These are phyloP conservation scores for Lepidothrix coronata DNA, from an alignment of 2,113 vertebrate species.

Conservation along the genomic window DNA sequence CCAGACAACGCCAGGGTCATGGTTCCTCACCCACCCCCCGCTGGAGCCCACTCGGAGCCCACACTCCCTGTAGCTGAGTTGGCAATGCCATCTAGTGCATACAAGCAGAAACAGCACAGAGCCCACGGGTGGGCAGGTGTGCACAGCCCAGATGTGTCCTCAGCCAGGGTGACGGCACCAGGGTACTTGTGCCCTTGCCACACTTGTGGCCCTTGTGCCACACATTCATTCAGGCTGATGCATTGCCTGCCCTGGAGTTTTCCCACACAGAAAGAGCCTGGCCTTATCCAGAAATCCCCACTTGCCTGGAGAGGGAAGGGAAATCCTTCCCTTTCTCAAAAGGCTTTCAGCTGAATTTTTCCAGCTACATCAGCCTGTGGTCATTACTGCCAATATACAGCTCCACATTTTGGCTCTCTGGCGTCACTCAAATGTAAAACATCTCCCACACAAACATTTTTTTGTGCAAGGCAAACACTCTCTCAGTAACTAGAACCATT, in stretches of 20 bases:
- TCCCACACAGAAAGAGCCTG: not conserved
- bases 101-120: conserved; percentile 61
- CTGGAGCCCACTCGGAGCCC: not conserved
- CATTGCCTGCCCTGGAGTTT: not conserved
- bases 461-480: not conserved
- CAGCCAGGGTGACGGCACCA: not conserved
- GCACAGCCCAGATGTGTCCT: not conserved
- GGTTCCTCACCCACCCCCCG: not conserved
- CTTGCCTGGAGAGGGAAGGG: not conserved
- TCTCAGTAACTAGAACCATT: conserved; percentile 49
- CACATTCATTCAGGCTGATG: not conserved
- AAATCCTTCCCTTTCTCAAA: not conserved
- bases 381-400: not conserved
- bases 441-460: conserved; percentile 26
- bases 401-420: conserved; percentile 6
- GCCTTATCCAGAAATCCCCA: not conserved
- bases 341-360: not conserved
- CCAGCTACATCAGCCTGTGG: not conserved
- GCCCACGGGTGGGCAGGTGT: not conserved
- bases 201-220: not conserved
- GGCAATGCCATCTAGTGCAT: conserved; percentile 78
- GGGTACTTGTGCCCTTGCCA: not conserved
- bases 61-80: conserved; percentile 59
- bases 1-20: rapidly evolving
- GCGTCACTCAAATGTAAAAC: conserved; percentile 44